These are phyloP conservation scores for Acanthoscelides obtectus DNA, from an alignment of 2,888 invertebrate species.

Conservation along the genomic window DNA sequence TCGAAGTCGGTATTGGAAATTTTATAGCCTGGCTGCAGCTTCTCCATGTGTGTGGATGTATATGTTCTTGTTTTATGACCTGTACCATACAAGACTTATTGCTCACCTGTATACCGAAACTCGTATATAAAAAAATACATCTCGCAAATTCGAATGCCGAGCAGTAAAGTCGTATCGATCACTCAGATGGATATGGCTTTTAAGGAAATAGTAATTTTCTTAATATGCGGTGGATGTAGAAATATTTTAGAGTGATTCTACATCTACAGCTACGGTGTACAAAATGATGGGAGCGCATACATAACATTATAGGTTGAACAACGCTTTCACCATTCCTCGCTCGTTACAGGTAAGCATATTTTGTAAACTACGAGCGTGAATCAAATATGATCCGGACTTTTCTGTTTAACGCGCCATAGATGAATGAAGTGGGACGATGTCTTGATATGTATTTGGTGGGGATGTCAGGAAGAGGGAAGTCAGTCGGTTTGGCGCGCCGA, in stretches of 20 bases:
- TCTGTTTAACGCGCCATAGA: no score
- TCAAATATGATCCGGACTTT: no score
- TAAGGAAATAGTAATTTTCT: not conserved
- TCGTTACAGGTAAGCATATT: no score
- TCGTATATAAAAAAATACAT: not conserved
- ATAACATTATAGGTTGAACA: not conserved
- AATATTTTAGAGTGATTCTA: not conserved
- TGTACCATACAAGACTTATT: slow-evolving; percentile 24
- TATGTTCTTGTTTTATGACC: slow-evolving; percentile 23
- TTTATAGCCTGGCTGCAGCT: not conserved
- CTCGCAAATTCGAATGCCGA: not conserved
- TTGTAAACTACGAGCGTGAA: no score
- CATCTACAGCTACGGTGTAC: no score
- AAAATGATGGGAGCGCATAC: not conserved
- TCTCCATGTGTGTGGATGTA: not conserved
- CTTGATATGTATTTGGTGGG: no score
- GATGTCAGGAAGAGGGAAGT: no score
- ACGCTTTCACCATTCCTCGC: no score
- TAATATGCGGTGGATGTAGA: not conserved
- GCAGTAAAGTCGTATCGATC: not conserved
- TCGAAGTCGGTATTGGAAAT: not conserved
- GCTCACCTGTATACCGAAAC: slow-evolving; percentile 11
- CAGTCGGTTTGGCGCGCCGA: no score
- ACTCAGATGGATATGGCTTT: not conserved
- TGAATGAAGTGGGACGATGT: no score